Evolutionary conservation across 2,113 vertebrate species (phyloP).

Genomic region (Apus apus): DNA sequence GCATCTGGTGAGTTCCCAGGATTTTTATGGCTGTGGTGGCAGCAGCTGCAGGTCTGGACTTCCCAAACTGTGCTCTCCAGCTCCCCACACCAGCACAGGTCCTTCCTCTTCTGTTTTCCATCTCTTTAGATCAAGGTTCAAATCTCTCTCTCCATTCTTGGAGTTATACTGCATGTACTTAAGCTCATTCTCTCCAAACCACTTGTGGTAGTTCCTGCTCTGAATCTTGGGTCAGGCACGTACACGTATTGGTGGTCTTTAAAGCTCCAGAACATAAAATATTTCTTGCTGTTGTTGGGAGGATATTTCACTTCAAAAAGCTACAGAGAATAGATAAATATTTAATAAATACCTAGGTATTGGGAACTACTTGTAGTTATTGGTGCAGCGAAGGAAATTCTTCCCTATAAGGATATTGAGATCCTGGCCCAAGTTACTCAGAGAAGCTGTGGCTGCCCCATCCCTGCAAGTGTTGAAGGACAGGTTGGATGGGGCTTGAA

Average conservation of each 20-base stretch:
- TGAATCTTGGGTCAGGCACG: neutral
- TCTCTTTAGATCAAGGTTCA: neutral
- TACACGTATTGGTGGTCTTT: rapidly evolving
- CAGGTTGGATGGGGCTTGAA: no score
- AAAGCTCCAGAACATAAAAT: neutral
- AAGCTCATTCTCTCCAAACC: neutral
- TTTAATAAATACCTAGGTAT: neutral
- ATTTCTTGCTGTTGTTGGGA: neutral
- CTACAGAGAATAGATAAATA: neutral
- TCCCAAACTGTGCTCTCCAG: neutral
- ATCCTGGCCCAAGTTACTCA: no score
- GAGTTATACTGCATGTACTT: neutral
- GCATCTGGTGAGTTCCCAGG: neutral
- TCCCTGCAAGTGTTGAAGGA: no score
- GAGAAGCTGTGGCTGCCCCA: no score
- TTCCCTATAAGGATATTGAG: no score
- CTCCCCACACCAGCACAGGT: neutral
- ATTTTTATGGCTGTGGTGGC: neutral
- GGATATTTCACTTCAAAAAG: neutral
- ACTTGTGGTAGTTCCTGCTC: neutral
- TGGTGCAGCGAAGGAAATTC: no score
- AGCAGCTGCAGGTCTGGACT: neutral
- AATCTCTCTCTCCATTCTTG: neutral
- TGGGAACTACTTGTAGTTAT: neutral
- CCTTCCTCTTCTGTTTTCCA: neutral